Conservation (phyloP, 2,113 vertebrate genomes). For the Romanogobio albipinnatus region DNA sequence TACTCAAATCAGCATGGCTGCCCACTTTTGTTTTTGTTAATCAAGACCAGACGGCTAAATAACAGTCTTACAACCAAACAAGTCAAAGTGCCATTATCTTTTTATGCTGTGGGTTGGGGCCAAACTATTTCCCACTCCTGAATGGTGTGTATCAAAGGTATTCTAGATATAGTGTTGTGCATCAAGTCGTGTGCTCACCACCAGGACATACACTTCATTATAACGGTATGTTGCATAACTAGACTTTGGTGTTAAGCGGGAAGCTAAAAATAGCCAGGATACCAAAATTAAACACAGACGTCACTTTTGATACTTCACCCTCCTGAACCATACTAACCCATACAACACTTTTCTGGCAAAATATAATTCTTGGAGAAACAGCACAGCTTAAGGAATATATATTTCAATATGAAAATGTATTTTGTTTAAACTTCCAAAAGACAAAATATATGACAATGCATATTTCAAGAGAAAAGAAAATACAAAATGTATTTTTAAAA, state of each 20-base stretch:
- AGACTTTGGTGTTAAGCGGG: constrained; percentile 28
- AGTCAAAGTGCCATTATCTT: constrained; percentile 26
- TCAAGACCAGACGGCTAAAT: constrained; percentile 62
- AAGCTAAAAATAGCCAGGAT: constrained; percentile 45
- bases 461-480: neutral
- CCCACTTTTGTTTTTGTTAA: constrained; percentile 63
- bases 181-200: constrained; percentile 11
- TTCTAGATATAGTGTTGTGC: neutral
- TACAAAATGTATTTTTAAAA: neutral
- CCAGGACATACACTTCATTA: neutral
- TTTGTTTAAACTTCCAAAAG: neutral
- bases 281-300: constrained; percentile 22
- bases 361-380: neutral
- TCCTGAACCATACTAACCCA: neutral
- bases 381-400: neutral
- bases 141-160: constrained; percentile 21
- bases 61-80: constrained; percentile 41
- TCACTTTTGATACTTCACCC: neutral
- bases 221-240: constrained; percentile 36
- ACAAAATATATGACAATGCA: neutral
- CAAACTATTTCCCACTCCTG: constrained; percentile 23
- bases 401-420: neutral
- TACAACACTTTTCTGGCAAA: neutral
- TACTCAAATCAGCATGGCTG: constrained; percentile 52
- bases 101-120: constrained; percentile 21